Percentiles rank a stretch among this genome's conserved stretches.
These are phyloP conservation scores for Kuschelorhynchus macadamiae DNA, from an alignment of 2,888 invertebrate genomes.

Conservation along the genomic window DNA sequence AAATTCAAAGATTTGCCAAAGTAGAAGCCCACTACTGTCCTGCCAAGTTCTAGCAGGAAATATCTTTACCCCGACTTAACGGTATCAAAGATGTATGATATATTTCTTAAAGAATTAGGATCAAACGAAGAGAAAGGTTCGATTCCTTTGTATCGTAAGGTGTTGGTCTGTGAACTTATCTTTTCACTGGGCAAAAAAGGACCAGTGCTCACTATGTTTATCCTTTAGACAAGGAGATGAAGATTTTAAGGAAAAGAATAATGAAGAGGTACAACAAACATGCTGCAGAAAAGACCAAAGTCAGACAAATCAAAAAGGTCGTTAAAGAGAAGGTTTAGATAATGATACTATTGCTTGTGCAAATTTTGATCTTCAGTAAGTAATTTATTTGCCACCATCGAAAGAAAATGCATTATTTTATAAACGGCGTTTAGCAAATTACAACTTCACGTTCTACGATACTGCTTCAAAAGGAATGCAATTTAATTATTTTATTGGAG, in stretches of 20 bases:
- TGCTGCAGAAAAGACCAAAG: background rate
- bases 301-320: background rate
- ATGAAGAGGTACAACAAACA: slow-evolving; percentile 2
- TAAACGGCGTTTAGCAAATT: background rate
- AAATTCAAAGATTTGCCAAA: slow-evolving; percentile 11
- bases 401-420: slow-evolving; percentile 1
- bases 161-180: slow-evolving; percentile 16
- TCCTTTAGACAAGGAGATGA: slow-evolving; percentile 6
- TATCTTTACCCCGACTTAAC: slow-evolving; percentile 1
- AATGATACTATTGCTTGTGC: background rate
- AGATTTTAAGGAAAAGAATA: background rate
- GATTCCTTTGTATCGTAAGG: background rate
- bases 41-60: too few relatives aligned
- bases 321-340: background rate
- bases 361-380: background rate
- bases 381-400: background rate
- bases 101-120: background rate
- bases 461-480: background rate
- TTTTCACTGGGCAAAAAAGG: slow-evolving; percentile 10
- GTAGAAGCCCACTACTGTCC: slow-evolving; percentile 5
- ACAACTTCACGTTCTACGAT: background rate
- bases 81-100: slow-evolving; percentile 2
- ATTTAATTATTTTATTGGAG: background rate
- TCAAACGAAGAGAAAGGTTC: slow-evolving; percentile 11
- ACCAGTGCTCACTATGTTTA: slow-evolving; percentile 7